Evolutionary conservation across 2,113 vertebrate species (phyloP).

Genomic region (Pterocles burchelli): DNA sequence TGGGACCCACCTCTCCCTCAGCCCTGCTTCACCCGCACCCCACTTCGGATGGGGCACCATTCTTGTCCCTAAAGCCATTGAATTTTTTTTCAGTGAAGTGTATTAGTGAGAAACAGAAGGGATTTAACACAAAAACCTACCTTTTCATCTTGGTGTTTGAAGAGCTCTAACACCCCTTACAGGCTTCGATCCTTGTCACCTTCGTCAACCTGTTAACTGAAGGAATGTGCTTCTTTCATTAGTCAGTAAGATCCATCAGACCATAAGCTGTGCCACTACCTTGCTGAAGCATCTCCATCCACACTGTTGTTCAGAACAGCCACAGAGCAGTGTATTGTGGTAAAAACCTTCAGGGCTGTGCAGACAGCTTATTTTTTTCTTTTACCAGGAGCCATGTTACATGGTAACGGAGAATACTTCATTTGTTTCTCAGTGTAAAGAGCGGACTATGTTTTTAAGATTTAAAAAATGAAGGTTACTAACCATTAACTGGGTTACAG

Average conservation of each 20-base stretch:
- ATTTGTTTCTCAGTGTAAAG: not conserved
- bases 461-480: not conserved
- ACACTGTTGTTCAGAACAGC: not conserved
- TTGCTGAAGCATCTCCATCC: not conserved
- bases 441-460: accelerated
- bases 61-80: accelerated
- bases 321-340: not conserved
- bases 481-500: not conserved
- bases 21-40: not conserved
- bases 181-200: not conserved
- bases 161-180: not conserved
- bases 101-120: not conserved
- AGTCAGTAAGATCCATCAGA: not conserved
- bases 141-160: not conserved
- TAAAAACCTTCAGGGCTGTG: not conserved
- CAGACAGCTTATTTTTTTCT: not conserved
- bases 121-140: not conserved
- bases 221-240: not conserved
- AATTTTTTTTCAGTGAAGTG: not conserved
- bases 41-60: accelerated
- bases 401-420: not conserved
- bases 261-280: not conserved
- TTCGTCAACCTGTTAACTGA: not conserved
- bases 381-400: not conserved
- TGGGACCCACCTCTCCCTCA: not conserved